Percentiles rank a stretch among this genome's conserved stretches.
Evolutionary conservation across 2,888 invertebrate species (phyloP).

Genomic region (Boloria euphrosyne): DNA sequence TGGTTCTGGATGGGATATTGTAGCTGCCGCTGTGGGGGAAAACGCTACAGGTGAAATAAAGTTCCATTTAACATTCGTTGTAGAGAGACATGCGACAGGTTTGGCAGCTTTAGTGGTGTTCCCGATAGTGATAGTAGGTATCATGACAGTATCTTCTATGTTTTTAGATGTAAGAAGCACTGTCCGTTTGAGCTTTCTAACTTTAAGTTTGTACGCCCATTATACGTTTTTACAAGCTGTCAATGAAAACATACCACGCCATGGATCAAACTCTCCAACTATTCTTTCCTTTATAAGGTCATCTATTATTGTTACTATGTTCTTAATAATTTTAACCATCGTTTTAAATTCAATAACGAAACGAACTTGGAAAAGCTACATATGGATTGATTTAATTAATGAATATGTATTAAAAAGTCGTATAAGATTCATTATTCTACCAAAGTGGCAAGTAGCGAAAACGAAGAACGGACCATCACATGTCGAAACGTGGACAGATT

Average conservation of each 20-base stretch:
- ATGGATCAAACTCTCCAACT: constrained; percentile 46
- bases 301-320: constrained; percentile 48
- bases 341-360: constrained; percentile 43
- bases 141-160: constrained; percentile 46
- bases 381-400: constrained; percentile 46
- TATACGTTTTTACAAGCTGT: constrained; percentile 47
- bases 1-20: constrained; percentile 54
- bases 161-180: constrained; percentile 47
- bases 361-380: constrained; percentile 36
- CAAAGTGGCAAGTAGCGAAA: constrained; percentile 43
- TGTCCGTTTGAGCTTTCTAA: constrained; percentile 46
- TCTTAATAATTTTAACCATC: constrained; percentile 46
- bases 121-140: constrained; percentile 49
- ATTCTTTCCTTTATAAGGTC: constrained; percentile 51
- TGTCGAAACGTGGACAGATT: constrained; percentile 47
- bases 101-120: constrained; percentile 50
- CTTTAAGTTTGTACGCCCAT: constrained; percentile 52
- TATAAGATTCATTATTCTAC: constrained; percentile 45
- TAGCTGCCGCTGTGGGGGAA: constrained; percentile 45
- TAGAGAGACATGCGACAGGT: constrained; percentile 52
- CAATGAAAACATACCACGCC: constrained; percentile 46
- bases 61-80: constrained; percentile 48
- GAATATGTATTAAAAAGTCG: constrained; percentile 42
- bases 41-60: constrained; percentile 39
- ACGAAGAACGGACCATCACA: constrained; percentile 22